Base-by-base conservation (phyloP, 2,888 invertebrate species). In the Plusia festucae region DNA sequence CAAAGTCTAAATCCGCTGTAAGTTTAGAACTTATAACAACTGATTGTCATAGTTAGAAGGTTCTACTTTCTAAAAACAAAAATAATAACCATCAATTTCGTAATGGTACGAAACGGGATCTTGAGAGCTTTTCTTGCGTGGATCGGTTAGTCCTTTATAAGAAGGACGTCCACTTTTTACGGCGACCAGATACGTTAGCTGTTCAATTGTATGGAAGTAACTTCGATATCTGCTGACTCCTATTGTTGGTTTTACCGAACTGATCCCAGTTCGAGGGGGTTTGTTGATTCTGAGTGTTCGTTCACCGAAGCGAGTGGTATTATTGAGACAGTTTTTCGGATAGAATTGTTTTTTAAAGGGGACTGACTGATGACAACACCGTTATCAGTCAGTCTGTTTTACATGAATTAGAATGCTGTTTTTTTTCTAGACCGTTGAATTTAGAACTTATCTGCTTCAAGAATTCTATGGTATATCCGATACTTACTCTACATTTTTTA, bases 201-300 rank as follows among this genome's bases (percentile, higher is more conserved):
- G 88, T 86, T 88, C 91, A 92, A 93, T 93, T 91, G 92, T 87
- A 86, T 81, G 91, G 90, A 92, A 93, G 85, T 85, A 89, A 91
- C 87, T 88, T 74, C 79, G 82, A 81, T 87, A 84, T 85, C 82
- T 79, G 78, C 79, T 81, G 83, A 82, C 84, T 80, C 79, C 81
- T 72, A 76, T 79, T 82, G 77, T 79, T 80, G 71, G 59, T 58
- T 73, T 55, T 74, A 54, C 51, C 61, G 53, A 60, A 72, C 32
- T 76, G 78, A 76, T 70, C 60, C 59, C 20, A 57, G 59, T 78
- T 62, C 70, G 69, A 78, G 69, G 75, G 73, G 68, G 76, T 63
- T 56, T 55, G 56, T 64, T 70, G 58, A 67, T 76, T 76, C 53
- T 79, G 30, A 55, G 40, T 34, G 61, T 30, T 53, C 20, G 51